Evolutionary conservation across 2,888 invertebrate genomes (phyloP).

Genomic region (Brenthis ino): DNA sequence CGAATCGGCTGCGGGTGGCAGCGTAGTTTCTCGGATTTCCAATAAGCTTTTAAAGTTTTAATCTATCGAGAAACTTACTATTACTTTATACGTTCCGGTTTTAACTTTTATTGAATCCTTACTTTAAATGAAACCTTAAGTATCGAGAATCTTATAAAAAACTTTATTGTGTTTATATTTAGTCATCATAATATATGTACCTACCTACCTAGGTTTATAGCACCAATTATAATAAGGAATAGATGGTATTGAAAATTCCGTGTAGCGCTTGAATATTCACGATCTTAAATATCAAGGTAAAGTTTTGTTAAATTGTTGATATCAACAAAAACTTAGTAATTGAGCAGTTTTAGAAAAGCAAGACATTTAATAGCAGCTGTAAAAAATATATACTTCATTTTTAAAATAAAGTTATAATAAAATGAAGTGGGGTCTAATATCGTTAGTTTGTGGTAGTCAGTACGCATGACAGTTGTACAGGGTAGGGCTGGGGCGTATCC

Average conservation of each 20-base stretch:
- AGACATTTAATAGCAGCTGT: neutral
- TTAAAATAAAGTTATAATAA: slow-evolving; percentile 15
- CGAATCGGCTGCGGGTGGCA: slow-evolving; percentile 74
- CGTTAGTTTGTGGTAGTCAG: slow-evolving; percentile 43
- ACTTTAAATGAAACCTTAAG: slow-evolving; percentile 6
- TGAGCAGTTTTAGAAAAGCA: neutral
- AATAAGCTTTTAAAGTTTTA: slow-evolving; percentile 47
- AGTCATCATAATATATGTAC: no score
- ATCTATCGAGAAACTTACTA: slow-evolving; percentile 36
- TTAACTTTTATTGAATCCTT: slow-evolving; percentile 25
- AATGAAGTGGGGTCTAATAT: slow-evolving; percentile 1
- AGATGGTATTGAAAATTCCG: neutral
- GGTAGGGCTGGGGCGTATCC: slow-evolving; percentile 53
- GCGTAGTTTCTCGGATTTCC: slow-evolving; percentile 62
- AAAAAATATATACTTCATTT: no score
- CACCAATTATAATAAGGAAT: no score
- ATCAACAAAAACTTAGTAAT: slow-evolving; percentile 23
- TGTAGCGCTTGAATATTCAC: slow-evolving; percentile 19
- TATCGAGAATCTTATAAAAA: neutral
- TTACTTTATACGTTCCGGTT: slow-evolving; percentile 16
- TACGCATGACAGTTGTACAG: slow-evolving; percentile 57
- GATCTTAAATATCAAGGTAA: slow-evolving; percentile 16
- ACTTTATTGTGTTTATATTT: no score
- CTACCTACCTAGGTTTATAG: no score
- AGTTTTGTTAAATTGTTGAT: slow-evolving; percentile 15